These are phyloP conservation scores for Tenebrosternarchus preto DNA, from an alignment of 2,113 vertebrate genomes.

Conservation along the genomic window DNA sequence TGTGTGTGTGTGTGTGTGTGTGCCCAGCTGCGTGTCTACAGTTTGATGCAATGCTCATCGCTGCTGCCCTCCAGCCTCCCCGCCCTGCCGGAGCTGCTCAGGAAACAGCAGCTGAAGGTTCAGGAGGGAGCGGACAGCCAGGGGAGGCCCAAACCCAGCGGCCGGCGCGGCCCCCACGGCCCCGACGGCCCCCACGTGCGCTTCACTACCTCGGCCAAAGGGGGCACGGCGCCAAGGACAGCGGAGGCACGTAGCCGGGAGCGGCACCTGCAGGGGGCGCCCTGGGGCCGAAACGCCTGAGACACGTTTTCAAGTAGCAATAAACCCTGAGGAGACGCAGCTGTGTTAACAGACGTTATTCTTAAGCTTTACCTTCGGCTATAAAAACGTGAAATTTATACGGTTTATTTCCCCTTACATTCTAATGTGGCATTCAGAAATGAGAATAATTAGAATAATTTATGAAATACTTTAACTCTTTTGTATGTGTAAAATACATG, in stretches of 20 bases:
- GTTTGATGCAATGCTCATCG: neutral
- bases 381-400: neutral
- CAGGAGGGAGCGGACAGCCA: slow-evolving; percentile 18
- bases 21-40: slow-evolving; percentile 34
- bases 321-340: neutral
- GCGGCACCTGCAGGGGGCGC: neutral
- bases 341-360: neutral
- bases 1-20: too few species aligned
- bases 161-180: neutral
- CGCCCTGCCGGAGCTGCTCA: slow-evolving; percentile 2
- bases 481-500: too few species aligned
- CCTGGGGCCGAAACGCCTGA: neutral
- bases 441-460: too few species aligned
- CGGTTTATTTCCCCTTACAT: too few species aligned
- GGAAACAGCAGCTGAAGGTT: slow-evolving; percentile 30
- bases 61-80: slow-evolving; percentile 17
- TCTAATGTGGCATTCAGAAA: too few species aligned
- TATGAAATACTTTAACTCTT: too few species aligned
- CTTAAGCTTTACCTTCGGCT: neutral
- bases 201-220: neutral
- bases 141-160: neutral
- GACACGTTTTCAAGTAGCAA: neutral
- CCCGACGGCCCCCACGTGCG: neutral
- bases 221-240: neutral
- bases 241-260: neutral